Evolutionary conservation across 2,797 vertebrate species (phyloP), one percentile per base, ranked within the genome.

Genomic region (Salmo trutta): DNA sequence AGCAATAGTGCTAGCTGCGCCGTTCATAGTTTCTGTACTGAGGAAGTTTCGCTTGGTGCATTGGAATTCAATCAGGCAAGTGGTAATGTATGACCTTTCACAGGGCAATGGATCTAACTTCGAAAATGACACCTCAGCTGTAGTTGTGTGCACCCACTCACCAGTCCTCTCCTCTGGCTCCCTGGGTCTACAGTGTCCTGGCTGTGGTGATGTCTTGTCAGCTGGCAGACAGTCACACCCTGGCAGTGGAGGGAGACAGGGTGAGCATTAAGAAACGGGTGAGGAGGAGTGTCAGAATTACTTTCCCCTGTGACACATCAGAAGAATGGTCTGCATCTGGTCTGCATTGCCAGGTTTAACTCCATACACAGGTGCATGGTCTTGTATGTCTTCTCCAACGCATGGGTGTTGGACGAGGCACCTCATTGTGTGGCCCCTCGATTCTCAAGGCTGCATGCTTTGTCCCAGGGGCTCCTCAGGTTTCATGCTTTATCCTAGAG

Each of bases 201-300:
- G 75, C 81, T 83, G 82, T 76, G 68, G 82, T 78, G 78, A 81
- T 82, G 75, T 69, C n/a, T 82, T 75, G 86, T 86, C 81, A 86
- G 79, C 74, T 78, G 77, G 75, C 77, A 73, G 75, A 12, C 10
- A 47, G 41, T 12, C 53, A 71, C 79, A 69, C 47, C 80, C 78
- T 73, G 79, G 70, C 41, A 69, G 41, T 2, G 24, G 74, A 77
- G 84, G 76, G 72, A 85, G 78, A 72, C 52, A 5, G 19, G 29
- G 41, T 65, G 47, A 72, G 31, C 41, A 47, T 12, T 74, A 66
- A 73, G 71, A 69, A 53, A n/a, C 54, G 4, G 41, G 10, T 47
- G 41, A 3, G 1, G 52, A 33, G 62, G 73, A 52, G 78, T 81
- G 74, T 81, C 73, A 75, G 17, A 77, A 31, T 41, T 51, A 83